Evolutionary conservation across 2,113 vertebrate genomes (phyloP).

Genomic region (Burhinus oedicnemus): DNA sequence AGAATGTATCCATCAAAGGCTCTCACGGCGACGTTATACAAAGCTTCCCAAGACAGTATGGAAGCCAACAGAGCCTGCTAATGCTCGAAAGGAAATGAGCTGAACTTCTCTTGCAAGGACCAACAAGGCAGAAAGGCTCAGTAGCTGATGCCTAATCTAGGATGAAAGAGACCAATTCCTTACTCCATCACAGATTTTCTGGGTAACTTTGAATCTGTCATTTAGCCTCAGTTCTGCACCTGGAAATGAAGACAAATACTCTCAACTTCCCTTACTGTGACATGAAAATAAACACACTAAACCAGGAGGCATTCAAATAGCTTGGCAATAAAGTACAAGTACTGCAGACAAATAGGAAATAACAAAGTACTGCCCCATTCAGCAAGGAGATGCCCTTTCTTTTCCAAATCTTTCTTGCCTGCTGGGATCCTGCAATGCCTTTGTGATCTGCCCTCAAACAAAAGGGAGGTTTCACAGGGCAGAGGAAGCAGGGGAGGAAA

Average conservation of each 20-base stretch:
- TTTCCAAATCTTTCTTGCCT: not conserved
- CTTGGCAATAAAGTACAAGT: conserved; percentile 31
- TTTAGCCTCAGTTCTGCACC: not conserved
- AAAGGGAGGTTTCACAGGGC: not conserved
- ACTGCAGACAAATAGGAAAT: conserved; percentile 46
- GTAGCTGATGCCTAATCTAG: not conserved
- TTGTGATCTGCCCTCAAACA: not conserved
- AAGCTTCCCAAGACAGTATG: not conserved
- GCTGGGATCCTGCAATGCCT: not conserved
- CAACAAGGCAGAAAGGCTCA: not conserved
- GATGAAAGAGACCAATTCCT: not conserved
- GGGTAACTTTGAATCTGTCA: not conserved
- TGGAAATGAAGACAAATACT: conserved; percentile 63
- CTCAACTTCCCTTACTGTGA: conserved; percentile 27
- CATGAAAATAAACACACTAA: conserved; percentile 57
- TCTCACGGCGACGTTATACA: not conserved
- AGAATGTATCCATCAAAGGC: conserved; percentile 21
- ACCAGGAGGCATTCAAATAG: conserved; percentile 22
- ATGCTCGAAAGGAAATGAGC: not conserved
- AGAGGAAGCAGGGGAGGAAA: conserved; percentile 14
- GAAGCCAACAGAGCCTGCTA: not conserved
- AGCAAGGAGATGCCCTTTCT: not conserved
- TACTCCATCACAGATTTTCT: conserved; percentile 29
- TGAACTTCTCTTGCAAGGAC: not conserved
- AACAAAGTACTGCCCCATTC: conserved; percentile 45